A percentile compares a stretch with the other conserved stretches of the same genome.
These are phyloP conservation scores for Polyergus mexicanus DNA, from an alignment of 1,140 invertebrate species.

Conservation along the genomic window DNA sequence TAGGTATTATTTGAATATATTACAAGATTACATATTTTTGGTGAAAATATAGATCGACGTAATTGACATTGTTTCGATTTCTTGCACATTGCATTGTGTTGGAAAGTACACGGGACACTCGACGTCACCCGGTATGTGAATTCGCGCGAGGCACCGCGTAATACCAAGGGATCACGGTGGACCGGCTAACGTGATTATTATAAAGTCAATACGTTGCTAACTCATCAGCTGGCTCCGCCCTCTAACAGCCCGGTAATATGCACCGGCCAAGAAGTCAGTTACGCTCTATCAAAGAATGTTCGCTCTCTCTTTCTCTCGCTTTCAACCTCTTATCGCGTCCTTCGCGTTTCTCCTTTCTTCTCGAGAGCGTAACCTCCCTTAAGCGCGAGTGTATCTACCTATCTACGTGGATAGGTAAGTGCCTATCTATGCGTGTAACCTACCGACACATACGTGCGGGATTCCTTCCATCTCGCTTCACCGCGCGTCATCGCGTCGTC, in stretches of 20 bases:
- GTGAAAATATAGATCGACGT: neutral
- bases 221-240: slow-evolving; percentile 86
- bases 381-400: slow-evolving; percentile 59
- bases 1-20: neutral
- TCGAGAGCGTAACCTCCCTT: slow-evolving; percentile 55
- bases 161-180: slow-evolving; percentile 79
- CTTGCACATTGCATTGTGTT: neutral
- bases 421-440: slow-evolving; percentile 73
- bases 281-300: slow-evolving; percentile 75
- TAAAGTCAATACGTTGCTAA: slow-evolving; percentile 87
- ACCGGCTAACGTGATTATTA: slow-evolving; percentile 86
- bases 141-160: slow-evolving; percentile 78
- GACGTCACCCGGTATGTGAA: slow-evolving; percentile 78
- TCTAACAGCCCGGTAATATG: slow-evolving; percentile 86
- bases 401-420: slow-evolving; percentile 71
- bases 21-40: neutral
- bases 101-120: neutral
- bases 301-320: slow-evolving; percentile 45
- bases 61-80: neutral
- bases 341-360: neutral
- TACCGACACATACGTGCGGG: slow-evolving; percentile 69
- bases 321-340: slow-evolving; percentile 29
- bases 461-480: slow-evolving; percentile 29
- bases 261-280: slow-evolving; percentile 85
- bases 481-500: slow-evolving; percentile 23